Evolutionary conservation across 1,140 invertebrate species (phyloP).

Genomic region (Apis dorsata): DNA sequence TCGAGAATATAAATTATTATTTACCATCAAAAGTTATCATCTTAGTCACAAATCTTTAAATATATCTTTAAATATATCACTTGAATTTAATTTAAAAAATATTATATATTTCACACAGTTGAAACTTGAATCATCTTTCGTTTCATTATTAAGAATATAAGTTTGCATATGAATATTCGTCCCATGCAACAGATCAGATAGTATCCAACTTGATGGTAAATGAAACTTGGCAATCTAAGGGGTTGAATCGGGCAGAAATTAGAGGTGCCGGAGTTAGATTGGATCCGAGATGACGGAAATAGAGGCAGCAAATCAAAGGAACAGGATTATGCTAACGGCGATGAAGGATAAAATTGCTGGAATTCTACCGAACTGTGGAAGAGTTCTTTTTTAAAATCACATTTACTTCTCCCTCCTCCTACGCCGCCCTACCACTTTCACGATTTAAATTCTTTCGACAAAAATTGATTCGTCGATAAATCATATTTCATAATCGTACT

Average conservation of each 20-base stretch:
- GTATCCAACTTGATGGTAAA: background rate
- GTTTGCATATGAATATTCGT: background rate
- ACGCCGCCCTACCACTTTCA: too few relatives aligned
- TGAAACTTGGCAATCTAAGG: background rate
- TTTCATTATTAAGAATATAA: too few relatives aligned
- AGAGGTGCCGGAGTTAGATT: slow-evolving; percentile 30
- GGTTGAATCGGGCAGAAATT: background rate
- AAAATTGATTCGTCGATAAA: too few relatives aligned
- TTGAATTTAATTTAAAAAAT: too few relatives aligned
- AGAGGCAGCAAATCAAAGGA: slow-evolving; percentile 38
- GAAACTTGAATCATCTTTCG: too few relatives aligned
- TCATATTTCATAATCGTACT: too few relatives aligned
- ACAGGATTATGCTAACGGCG: slow-evolving; percentile 26
- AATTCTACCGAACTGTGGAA: background rate
- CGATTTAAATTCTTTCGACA: too few relatives aligned
- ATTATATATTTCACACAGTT: too few relatives aligned
- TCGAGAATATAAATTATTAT: background rate
- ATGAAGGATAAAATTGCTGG: slow-evolving; percentile 36
- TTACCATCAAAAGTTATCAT: background rate
- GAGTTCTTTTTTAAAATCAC: slow-evolving; percentile 10
- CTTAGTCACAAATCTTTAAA: too few relatives aligned
- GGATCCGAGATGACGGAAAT: slow-evolving; percentile 49
- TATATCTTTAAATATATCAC: too few relatives aligned
- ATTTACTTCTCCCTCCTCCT: slow-evolving; percentile 17
- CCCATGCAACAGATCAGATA: background rate